Base-by-base conservation (phyloP, 2,113 vertebrate species). In the Chlamydotis undulata region DNA sequence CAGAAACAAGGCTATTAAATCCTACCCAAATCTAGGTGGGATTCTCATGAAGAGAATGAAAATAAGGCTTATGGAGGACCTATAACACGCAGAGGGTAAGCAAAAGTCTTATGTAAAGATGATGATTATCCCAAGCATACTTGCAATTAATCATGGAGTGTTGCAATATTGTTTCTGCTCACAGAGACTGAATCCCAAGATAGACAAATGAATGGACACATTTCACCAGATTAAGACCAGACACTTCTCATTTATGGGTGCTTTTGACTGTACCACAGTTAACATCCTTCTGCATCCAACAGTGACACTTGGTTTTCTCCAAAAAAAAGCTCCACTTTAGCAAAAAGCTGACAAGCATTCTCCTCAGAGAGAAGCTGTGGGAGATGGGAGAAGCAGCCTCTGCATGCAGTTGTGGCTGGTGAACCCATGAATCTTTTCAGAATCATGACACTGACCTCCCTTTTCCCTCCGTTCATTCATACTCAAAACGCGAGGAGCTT, bases 381-480 rank as follows among this genome's bases (percentile, higher is more conserved):
- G 41, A 69, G 25, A 70, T 12, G 21, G 24, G 31, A 61, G 39
- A 14, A 67, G 19, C 9, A 67, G 14, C 21, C 17, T 65, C 37
- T 3, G 0, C 37, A 39, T 52, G 52, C 19, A 39, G 5, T 25
- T 52, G 43, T 2, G 3, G 33, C 13, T 53, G 28, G 3, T 24
- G 19, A 67, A 67, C 17, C 3, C 4, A 67, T 52, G 19, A n/a
- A 85, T 24, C 45, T 53, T 59, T 52, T 59, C 52, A 60, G 53
- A 67, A 14, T 14, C 16, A 18, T 39, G 28, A 37, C 45, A 47
- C 28, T 79, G 68, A 39, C 31, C 22, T 70, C 12, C 10, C 6
- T 71, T 33, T 91, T 47, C 68, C 45, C 45, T 65, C 33, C 52
- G 47, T 79, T 79, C 74, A 79, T 85, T 80, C 31, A 31, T 80